phyloP scores from a whole-genome alignment of 2,888 invertebrate species.

The Cataglyphis albicans region DNA sequence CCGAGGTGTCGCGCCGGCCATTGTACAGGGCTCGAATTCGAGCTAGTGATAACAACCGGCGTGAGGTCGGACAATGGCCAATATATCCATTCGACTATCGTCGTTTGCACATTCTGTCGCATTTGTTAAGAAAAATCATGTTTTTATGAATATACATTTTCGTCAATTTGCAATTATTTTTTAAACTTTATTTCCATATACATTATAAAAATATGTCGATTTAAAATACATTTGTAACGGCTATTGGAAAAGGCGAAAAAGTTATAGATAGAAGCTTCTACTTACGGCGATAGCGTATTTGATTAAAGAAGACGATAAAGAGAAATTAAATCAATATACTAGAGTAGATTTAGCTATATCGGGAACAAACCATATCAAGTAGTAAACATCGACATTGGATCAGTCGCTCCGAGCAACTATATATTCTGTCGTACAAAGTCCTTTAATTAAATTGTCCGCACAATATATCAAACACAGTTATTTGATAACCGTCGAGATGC shows the following conservation, averaged over 20 bases:
- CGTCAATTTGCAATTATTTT: not conserved
- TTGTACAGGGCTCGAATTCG: conserved; percentile 36
- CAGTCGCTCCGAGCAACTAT: not conserved
- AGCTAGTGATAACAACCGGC: conserved; percentile 42
- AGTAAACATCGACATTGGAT: conserved; percentile 46
- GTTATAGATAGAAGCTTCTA: conserved; percentile 13
- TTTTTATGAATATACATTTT: not conserved
- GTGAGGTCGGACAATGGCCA: conserved; percentile 42
- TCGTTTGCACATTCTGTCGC: not conserved
- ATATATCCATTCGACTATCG: conserved; percentile 15
- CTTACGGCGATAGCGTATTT: conserved; percentile 4
- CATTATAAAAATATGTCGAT: conserved; percentile 22
- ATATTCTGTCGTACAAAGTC: not conserved
- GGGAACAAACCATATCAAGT: conserved; percentile 37
- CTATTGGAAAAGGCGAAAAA: conserved; percentile 17
- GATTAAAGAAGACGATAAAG: conserved; percentile 46
- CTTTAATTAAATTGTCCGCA: conserved; percentile 35
- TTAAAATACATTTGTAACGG: conserved; percentile 28
- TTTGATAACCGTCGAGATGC: conserved; percentile 40
- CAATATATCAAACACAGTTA: conserved; percentile 8
- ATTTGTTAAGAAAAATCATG: not conserved
- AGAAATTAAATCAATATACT: conserved; percentile 28
- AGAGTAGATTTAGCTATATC: conserved; percentile 9
- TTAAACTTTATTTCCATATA: conserved; percentile 19
- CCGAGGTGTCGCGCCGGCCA: conserved; percentile 32